Evolutionary conservation across 2,888 invertebrate species (phyloP).

Genomic region (Fabriciana adippe): DNA sequence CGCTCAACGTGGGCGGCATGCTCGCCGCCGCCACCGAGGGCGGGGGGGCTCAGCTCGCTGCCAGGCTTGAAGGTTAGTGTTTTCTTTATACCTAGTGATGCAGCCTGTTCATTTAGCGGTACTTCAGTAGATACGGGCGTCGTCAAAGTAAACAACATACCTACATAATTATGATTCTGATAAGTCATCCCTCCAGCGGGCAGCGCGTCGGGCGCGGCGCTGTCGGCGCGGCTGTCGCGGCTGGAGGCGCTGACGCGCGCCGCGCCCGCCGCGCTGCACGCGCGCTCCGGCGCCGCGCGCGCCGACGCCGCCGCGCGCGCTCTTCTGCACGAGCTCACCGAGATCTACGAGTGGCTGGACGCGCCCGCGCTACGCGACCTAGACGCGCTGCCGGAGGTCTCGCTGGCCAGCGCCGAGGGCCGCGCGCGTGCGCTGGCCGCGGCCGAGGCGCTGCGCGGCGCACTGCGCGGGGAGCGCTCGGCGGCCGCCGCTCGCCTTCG

Average conservation of each 20-base stretch:
- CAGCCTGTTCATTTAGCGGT: neutral
- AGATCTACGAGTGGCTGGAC: slow-evolving; percentile 69
- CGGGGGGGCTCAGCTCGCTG: slow-evolving; percentile 85
- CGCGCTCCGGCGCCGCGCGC: slow-evolving; percentile 79
- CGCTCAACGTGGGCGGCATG: slow-evolving; percentile 91
- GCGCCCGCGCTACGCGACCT: slow-evolving; percentile 61
- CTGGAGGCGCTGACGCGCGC: slow-evolving; percentile 77
- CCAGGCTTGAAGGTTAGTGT: slow-evolving; percentile 69
- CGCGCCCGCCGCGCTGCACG: slow-evolving; percentile 60
- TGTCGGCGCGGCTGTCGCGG: slow-evolving; percentile 83
- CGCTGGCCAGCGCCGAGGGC: slow-evolving; percentile 56
- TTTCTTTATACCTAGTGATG: neutral
- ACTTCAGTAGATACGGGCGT: no score
- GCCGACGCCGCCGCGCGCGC: slow-evolving; percentile 91
- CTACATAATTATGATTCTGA: no score
- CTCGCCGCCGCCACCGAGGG: slow-evolving; percentile 85
- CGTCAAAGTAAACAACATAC: no score
- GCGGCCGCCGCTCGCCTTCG: slow-evolving; percentile 51
- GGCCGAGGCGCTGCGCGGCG: slow-evolving; percentile 45
- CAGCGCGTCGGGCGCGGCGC: slow-evolving; percentile 87
- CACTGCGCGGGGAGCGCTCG: slow-evolving; percentile 50
- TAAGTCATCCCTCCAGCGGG: slow-evolving; percentile 58
- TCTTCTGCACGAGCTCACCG: slow-evolving; percentile 89
- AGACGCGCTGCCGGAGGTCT: slow-evolving; percentile 60
- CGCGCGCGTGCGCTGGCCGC: slow-evolving; percentile 59